Conservation (phyloP, 2,888 invertebrate genomes). For the Meteorus cinctellus region DNA sequence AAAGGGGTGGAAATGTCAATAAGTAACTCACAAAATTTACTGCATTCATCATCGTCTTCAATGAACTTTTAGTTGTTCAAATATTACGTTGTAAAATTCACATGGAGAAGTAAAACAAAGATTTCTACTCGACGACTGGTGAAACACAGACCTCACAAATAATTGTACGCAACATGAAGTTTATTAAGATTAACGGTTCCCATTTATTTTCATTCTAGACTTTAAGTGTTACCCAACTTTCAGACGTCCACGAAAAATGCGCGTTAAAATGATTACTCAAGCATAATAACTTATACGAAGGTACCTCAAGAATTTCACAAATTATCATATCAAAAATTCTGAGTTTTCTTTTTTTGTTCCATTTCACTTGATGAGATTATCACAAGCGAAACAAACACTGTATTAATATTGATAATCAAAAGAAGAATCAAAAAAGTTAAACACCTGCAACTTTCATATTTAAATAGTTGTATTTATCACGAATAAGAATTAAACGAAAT, state of each 20-base stretch:
- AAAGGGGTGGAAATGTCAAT: no score
- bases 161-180: conserved; percentile 59
- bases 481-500: no score
- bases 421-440: no score
- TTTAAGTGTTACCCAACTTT: conserved; percentile 24
- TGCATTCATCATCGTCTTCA: neutral
- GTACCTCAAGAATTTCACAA: no score
- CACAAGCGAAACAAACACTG: no score
- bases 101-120: neutral
- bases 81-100: neutral
- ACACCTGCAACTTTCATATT: no score
- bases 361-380: no score
- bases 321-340: no score
- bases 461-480: no score
- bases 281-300: conserved; percentile 29
- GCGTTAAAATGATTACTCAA: conserved; percentile 43
- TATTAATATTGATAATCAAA: no score
- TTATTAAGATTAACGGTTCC: conserved; percentile 72
- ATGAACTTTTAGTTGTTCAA: neutral
- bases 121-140: neutral
- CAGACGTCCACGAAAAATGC: conserved; percentile 44
- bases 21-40: neutral
- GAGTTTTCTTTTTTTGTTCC: no score
- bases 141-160: conserved; percentile 6
- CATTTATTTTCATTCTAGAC: conserved; percentile 66